These are phyloP conservation scores for Irena cyanogastra DNA, from an alignment of 2,113 vertebrate genomes.

Conservation along the genomic window DNA sequence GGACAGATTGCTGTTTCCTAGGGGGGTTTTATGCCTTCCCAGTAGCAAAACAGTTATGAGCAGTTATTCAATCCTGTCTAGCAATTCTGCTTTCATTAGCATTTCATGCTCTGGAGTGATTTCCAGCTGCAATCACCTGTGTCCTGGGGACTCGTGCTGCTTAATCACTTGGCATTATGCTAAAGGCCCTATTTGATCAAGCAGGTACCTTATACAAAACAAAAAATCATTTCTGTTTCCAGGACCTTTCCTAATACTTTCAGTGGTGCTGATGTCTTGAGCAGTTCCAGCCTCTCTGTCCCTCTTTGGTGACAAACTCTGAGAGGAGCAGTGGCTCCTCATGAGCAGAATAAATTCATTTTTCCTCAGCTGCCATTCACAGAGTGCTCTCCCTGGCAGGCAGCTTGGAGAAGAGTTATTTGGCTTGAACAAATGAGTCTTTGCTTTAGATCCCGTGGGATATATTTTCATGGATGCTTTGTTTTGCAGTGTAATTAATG, in stretches of 20 bases:
- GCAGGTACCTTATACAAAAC: neutral
- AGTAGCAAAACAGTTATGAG: neutral
- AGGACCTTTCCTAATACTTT: neutral
- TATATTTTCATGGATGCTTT: neutral
- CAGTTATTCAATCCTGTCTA: neutral
- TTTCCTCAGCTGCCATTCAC: neutral
- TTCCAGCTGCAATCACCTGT: neutral
- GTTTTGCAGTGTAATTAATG: constrained; percentile 23
- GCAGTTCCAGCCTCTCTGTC: neutral
- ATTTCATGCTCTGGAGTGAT: neutral
- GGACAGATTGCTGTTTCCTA: neutral
- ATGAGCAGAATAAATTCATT: neutral
- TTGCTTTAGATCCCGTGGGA: neutral
- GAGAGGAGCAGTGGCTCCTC: neutral
- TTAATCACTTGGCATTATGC: neutral
- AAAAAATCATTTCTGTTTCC: neutral
- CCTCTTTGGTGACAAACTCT: neutral
- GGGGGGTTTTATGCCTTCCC: neutral
- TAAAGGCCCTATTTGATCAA: neutral
- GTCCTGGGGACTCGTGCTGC: neutral
- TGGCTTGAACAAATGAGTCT: neutral
- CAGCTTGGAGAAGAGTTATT: neutral
- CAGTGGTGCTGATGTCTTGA: neutral
- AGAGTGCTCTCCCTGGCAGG: neutral
- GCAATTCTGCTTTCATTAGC: constrained; percentile 6